Evolutionary conservation across 2,797 vertebrate species (phyloP).

Genomic region (Percopsis omiscomaycus): DNA sequence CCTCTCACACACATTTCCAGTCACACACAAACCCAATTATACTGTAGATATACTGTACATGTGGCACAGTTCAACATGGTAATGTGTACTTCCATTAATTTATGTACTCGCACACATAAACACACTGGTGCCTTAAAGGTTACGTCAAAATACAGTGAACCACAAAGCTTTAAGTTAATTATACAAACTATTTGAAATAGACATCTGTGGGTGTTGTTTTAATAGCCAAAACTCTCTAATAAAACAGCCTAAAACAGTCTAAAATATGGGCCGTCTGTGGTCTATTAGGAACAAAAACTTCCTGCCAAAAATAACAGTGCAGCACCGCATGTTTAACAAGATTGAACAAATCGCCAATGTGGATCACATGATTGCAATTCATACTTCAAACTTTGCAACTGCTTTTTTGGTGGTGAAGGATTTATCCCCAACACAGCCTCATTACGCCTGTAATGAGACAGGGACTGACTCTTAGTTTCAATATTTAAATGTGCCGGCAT

Average conservation of each 20-base stretch:
- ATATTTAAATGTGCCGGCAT: slow-evolving; percentile 66
- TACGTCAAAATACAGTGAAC: background rate
- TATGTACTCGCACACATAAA: background rate
- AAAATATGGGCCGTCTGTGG: background rate
- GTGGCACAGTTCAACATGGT: no score
- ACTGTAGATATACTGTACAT: background rate
- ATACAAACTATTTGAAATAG: background rate
- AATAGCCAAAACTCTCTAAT: background rate
- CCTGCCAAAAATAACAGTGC: slow-evolving; percentile 38
- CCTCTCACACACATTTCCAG: background rate
- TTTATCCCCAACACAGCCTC: slow-evolving; percentile 41
- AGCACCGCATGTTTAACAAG: slow-evolving; percentile 36
- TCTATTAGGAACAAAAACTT: slow-evolving; percentile 3
- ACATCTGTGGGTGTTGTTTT: background rate
- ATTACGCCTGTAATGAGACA: slow-evolving; percentile 66
- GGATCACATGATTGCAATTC: slow-evolving; percentile 35
- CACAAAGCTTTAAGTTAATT: background rate
- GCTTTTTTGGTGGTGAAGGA: slow-evolving; percentile 34
- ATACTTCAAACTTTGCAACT: slow-evolving; percentile 52
- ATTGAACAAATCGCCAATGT: slow-evolving; percentile 40
- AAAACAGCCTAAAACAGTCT: no score
- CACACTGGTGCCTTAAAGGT: background rate
- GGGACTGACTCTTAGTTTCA: slow-evolving; percentile 60
- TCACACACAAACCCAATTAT: background rate
- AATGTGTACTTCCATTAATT: background rate